Base-by-base conservation (phyloP, 2,113 vertebrate genomes). In the Scophthalmus maximus region DNA sequence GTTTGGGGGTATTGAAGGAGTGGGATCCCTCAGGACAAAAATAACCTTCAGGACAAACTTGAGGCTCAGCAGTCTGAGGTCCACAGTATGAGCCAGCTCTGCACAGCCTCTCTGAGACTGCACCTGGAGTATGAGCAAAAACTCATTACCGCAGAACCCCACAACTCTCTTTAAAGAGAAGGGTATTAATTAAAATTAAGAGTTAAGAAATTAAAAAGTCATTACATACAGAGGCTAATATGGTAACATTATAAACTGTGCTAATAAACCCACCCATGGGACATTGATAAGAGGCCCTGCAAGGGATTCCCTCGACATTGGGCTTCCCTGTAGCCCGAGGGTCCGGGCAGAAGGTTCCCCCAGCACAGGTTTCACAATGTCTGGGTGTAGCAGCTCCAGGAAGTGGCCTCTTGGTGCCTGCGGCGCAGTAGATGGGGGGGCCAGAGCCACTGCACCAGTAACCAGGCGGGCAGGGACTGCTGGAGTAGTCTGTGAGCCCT, bases 361-460 rank as follows among this genome's bases (percentile, higher is more conserved):
- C 87, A 0, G 88, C 73, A 78, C 97, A 98, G 12, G 85, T 87
- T 8, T 92, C 84, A 84, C 97, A 98, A 7, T 96, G 94, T 38
- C 75, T 78, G 40, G 77, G 42, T 3, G 93, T 87, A 30, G 94
- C 89, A 17, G 95, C 96, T 56, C 96, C 95, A 12, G 95, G 92
- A 17, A 93, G 87, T 3, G 73, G 76, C 74, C 94, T 93, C 68
- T 90, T 93, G 18, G 95, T 97, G 20, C 97, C 96, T 59, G 94
- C 91, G 8, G 96, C 95, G 42, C 97, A 98, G 30, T 90, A 76
- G 25, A 95, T 82, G 26, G 93, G 86, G 0, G 91, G 91, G 20
- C 93, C 94, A 64, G 68, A 82, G 18, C 96, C 95, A 81, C 93
- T 95, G 79, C 97, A 98, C 96, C 97, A 98, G 71, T 95, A 83